Base-by-base conservation (phyloP, 2,113 vertebrate genomes). In the Channa maculata region DNA sequence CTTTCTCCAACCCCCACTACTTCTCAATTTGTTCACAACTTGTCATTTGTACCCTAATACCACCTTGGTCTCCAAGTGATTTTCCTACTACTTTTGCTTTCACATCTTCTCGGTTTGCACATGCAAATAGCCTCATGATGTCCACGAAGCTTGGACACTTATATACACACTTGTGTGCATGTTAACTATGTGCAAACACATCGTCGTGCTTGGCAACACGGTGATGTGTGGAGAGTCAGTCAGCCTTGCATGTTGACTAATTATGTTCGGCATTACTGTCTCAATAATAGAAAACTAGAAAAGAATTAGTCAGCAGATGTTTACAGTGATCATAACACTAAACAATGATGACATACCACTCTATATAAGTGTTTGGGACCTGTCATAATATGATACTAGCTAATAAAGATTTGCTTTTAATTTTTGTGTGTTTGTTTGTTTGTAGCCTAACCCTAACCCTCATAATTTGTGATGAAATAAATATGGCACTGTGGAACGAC, bases 21-120 rank as follows among this genome's bases (percentile, higher is more conserved):
- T 64, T 37, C 66, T 15, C 59, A 65, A 0, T 55, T 57, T 67
- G 65, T 71, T 74, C 80, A 67, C 83, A 66, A 62, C 65, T 64
- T 85, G 85, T 85, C 80, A 77, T 60, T 58, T 59, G 54, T 65
- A 79, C 71, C 50, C 57, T 49, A 33, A 54, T 71, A 37, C 10
- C 52, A 66, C 44, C 57, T 38, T 38, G 7, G 70, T 64, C 71
- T 65, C 69, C 6, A 6, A 60, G 61, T 15, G 59, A 24, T 1
- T 50, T 38, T 69, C 24, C 12, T 12, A 13, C 48, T 58, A 36
- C 57, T 50, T 72, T 77, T 39, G 13, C 62, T 71, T 66, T 69
- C 55, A 50, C 75, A 75, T 65, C 5, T 36, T 70, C 63, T 41
- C 36, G 48, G 48, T 43, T 58, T 36, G 36, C 57, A 33, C 34